Percentiles rank a stretch among this genome's conserved stretches.
Conservation (phyloP, 2,888 invertebrate genomes). For the Leptinotarsa haldemani region DNA sequence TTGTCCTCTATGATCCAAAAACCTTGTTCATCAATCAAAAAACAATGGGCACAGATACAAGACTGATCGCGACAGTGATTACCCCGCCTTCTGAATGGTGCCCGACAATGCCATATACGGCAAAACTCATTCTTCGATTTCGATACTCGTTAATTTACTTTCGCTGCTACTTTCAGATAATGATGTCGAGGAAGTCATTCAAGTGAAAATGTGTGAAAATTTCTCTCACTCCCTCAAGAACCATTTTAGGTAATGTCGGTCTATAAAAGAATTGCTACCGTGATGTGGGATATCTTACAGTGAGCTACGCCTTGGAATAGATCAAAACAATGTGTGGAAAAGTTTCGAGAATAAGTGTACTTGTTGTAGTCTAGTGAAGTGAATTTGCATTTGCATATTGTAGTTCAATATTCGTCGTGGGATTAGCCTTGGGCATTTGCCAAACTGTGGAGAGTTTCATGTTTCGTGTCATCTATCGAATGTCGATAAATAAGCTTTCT, state of each 20-base stretch:
- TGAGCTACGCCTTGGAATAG: too few species aligned
- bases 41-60: not conserved
- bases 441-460: too few species aligned
- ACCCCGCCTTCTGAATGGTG: conserved; percentile 14
- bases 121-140: conserved; percentile 8
- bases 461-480: too few species aligned
- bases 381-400: too few species aligned
- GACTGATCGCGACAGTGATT: not conserved
- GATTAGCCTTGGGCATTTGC: too few species aligned
- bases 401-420: too few species aligned
- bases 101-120: conserved; percentile 8
- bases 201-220: conserved; percentile 16
- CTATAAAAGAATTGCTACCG: not conserved
- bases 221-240: not conserved
- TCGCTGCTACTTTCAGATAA: conserved; percentile 10
- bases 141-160: conserved; percentile 4
- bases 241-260: conserved; percentile 5
- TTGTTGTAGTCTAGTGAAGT: too few species aligned
- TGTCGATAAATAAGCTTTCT: too few species aligned
- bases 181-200: conserved; percentile 5
- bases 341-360: too few species aligned
- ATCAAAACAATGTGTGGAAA: too few species aligned
- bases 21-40: not conserved
- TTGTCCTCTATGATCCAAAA: not conserved
- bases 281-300: too few species aligned